phyloP scores from a whole-genome alignment of 2,888 invertebrate species.

The Melanotus villosus region DNA sequence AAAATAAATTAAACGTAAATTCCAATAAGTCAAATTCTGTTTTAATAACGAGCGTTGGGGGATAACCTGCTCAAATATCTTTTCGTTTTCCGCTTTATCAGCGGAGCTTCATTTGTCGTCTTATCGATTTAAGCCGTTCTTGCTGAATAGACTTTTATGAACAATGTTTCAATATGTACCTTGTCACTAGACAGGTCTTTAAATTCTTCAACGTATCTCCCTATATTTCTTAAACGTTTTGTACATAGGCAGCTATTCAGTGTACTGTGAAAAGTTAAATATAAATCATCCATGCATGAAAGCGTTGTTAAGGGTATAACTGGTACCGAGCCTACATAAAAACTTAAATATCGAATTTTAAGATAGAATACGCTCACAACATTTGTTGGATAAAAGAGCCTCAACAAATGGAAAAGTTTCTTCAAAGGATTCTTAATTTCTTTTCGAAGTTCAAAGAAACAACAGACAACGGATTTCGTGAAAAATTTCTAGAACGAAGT shows the following conservation, averaged over 20 bases:
- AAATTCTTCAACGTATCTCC: neutral
- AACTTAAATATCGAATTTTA: neutral
- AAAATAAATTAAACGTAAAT: too few relatives aligned
- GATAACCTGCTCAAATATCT: neutral
- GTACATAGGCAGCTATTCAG: neutral
- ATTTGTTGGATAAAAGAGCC: neutral
- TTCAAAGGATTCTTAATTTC: constrained; percentile 3
- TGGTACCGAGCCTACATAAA: too few relatives aligned
- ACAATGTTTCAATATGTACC: constrained; percentile 3
- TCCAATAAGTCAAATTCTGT: neutral
- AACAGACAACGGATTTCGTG: too few relatives aligned
- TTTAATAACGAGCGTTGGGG: neutral
- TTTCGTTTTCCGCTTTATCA: neutral
- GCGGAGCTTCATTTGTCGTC: neutral
- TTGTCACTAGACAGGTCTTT: neutral
- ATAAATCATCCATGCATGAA: neutral
- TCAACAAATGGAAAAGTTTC: neutral
- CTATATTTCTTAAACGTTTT: neutral
- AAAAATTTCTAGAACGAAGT: too few relatives aligned
- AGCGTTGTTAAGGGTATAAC: too few relatives aligned
- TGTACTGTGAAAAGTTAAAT: constrained; percentile 4
- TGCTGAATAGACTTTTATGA: constrained; percentile 7
- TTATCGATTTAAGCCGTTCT: neutral
- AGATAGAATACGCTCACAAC: neutral
- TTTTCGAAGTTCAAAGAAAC: neutral